Evolutionary conservation across 2,888 invertebrate genomes (phyloP).

Genomic region (Galerucella nymphaeae): DNA sequence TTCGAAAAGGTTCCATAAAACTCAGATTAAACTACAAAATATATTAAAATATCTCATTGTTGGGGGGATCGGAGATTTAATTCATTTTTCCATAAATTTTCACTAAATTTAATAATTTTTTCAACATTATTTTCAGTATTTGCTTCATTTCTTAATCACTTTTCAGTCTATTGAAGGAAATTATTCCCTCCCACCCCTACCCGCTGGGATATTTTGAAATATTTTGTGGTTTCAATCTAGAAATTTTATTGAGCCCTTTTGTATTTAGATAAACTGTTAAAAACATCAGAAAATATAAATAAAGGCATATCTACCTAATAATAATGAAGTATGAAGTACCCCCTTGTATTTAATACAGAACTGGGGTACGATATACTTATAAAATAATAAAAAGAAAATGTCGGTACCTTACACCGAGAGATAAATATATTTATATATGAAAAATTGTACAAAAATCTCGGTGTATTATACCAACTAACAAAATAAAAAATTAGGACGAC

Average conservation of each 20-base stretch:
- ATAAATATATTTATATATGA: conserved; percentile 34
- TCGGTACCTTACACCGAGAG: conserved; percentile 32
- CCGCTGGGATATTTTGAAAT: no score
- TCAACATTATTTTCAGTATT: no score
- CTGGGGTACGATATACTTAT: conserved; percentile 37
- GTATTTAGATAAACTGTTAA: background rate
- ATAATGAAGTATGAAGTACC: conserved; percentile 44
- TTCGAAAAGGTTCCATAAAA: no score
- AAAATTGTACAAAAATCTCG: conserved; percentile 33
- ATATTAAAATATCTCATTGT: no score
- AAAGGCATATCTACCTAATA: conserved; percentile 63
- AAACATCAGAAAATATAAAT: conserved; percentile 20
- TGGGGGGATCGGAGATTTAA: no score
- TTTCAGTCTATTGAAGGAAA: no score
- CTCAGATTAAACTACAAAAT: no score
- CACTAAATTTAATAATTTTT: no score
- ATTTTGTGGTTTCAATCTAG: no score
- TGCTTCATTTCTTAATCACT: no score
- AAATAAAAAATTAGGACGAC: conserved; percentile 53
- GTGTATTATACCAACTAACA: conserved; percentile 32
- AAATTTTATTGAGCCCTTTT: background rate
- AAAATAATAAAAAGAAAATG: conserved; percentile 5
- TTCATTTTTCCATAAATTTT: no score
- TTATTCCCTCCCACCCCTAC: no score
- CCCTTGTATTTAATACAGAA: conserved; percentile 48